Evolutionary conservation across 2,113 vertebrate species (phyloP).

Genomic region (Paradisaea rubra): DNA sequence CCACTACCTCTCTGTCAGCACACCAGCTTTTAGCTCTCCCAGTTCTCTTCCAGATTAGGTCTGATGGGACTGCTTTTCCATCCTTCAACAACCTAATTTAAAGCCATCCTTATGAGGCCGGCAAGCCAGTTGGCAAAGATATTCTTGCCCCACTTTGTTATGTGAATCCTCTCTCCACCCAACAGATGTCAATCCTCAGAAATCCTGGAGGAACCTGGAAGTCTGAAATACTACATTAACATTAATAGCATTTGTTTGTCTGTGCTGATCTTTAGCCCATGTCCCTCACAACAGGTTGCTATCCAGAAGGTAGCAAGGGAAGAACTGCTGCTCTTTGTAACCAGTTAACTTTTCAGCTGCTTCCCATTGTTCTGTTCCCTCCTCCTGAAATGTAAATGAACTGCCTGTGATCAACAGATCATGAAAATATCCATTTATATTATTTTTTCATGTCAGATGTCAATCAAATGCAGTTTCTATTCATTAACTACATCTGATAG

Average conservation of each 20-base stretch:
- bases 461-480: not conserved
- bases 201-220: not conserved
- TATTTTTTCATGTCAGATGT: not conserved
- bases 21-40: not conserved
- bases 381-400: not conserved
- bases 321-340: not conserved
- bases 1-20: not conserved
- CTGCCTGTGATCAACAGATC: not conserved
- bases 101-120: not conserved
- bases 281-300: rapidly evolving
- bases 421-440: not conserved
- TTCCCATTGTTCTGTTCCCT: not conserved
- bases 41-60: not conserved
- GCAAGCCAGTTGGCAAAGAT: not conserved
- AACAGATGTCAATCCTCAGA: not conserved
- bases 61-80: not conserved
- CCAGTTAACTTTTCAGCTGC: not conserved
- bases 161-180: not conserved
- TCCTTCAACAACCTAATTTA: not conserved
- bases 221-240: not conserved
- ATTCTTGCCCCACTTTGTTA: not conserved
- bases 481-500: not conserved
- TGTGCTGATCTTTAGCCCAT: not conserved
- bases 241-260: not conserved
- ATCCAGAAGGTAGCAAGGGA: not conserved